A percentile compares a stretch with the other conserved stretches of the same genome.
Evolutionary conservation across 2,888 invertebrate species (phyloP).

Genomic region (Drosophila subsilvestris): DNA sequence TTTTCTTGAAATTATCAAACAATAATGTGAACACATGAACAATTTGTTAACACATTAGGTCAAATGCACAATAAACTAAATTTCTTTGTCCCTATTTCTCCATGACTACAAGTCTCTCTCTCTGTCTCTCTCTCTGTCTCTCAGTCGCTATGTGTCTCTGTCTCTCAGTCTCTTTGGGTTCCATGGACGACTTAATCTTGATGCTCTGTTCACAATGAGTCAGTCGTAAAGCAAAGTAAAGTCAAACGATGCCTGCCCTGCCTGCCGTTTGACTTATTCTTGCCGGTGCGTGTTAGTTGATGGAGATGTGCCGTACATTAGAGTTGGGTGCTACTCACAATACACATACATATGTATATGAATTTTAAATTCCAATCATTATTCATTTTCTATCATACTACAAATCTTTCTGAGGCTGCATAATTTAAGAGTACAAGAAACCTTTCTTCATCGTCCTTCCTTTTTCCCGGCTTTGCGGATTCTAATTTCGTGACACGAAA

Average conservation of each 20-base stretch:
- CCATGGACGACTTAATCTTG: not conserved
- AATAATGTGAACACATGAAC: slow-evolving; percentile 4
- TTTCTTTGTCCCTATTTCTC: slow-evolving; percentile 13
- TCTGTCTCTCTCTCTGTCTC: slow-evolving; percentile 3
- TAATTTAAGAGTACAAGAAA: too few relatives aligned
- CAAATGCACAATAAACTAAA: slow-evolving; percentile 24
- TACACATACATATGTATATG: too few relatives aligned
- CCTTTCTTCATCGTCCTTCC: slow-evolving; percentile 49
- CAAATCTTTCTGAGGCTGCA: too few relatives aligned
- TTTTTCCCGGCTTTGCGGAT: too few relatives aligned
- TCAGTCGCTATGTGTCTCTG: too few relatives aligned
- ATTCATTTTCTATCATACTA: too few relatives aligned
- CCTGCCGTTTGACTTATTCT: slow-evolving; percentile 64
- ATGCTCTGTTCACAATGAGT: slow-evolving; percentile 56
- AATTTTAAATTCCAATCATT: too few relatives aligned
- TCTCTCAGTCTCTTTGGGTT: not conserved
- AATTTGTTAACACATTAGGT: slow-evolving; percentile 25
- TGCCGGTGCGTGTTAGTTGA: not conserved
- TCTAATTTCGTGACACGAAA: not conserved
- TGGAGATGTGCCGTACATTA: not conserved
- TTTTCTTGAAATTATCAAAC: slow-evolving; percentile 4
- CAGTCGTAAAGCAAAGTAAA: slow-evolving; percentile 74
- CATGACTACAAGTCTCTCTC: slow-evolving; percentile 5
- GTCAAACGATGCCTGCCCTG: slow-evolving; percentile 43
- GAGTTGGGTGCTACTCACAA: slow-evolving; percentile 23